Evolutionary conservation across 1,140 invertebrate genomes (phyloP).

Genomic region (Magallana angulata): DNA sequence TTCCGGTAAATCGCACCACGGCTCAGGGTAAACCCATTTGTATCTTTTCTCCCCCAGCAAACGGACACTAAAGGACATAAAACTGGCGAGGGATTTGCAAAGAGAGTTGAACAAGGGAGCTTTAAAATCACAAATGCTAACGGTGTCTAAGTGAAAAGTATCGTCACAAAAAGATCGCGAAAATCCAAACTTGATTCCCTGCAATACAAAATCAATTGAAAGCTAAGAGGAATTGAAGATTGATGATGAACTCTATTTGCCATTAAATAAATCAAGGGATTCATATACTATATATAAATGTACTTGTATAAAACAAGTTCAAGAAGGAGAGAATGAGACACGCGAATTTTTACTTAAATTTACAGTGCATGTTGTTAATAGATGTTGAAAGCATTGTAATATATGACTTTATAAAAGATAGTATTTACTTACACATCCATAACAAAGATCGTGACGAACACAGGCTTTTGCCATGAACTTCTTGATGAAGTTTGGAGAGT

Average conservation of each 20-base stretch:
- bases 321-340: too few relatives aligned
- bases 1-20: conserved; percentile 18
- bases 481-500: neutral
- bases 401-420: neutral
- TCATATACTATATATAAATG: too few relatives aligned
- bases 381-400: too few relatives aligned
- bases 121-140: neutral
- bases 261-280: too few relatives aligned
- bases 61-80: neutral
- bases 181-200: neutral
- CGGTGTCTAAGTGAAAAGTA: neutral
- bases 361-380: too few relatives aligned
- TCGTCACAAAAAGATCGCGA: neutral
- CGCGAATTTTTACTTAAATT: too few relatives aligned
- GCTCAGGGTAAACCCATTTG: neutral
- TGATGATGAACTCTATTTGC: too few relatives aligned
- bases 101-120: neutral
- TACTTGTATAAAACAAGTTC: too few relatives aligned
- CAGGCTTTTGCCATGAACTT: neutral
- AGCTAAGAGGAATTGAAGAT: too few relatives aligned
- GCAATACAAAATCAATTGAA: neutral
- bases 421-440: conserved; percentile 13
- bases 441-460: conserved; percentile 9
- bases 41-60: neutral
- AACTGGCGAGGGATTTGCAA: neutral